phyloP scores from a whole-genome alignment of 2,113 vertebrate species.

The Acrocephalus arundinaceus region DNA sequence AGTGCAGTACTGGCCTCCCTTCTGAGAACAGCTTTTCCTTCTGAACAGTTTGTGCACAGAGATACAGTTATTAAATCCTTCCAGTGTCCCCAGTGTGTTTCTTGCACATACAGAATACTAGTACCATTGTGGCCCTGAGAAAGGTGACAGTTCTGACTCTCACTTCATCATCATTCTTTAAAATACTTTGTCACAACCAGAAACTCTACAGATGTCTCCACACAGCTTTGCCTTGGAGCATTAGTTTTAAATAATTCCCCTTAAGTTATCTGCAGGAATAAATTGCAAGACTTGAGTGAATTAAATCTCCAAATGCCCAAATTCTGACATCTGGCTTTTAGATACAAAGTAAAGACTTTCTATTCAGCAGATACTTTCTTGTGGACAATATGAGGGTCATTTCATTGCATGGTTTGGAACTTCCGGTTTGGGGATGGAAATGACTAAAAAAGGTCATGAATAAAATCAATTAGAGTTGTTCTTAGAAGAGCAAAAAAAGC shows the following conservation, averaged over 20 bases:
- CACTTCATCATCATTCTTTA: slow-evolving; percentile 63
- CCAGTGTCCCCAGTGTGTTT: not conserved
- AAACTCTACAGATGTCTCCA: slow-evolving; percentile 22
- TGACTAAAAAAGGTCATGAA: not conserved
- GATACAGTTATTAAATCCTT: slow-evolving; percentile 32
- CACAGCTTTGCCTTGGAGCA: not conserved
- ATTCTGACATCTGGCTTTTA: not conserved
- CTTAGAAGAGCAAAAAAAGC: not conserved
- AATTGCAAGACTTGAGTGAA: not conserved
- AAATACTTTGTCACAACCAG: slow-evolving; percentile 3
- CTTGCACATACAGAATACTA: slow-evolving; percentile 4
- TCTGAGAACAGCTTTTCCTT: slow-evolving; percentile 12
- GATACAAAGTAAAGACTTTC: not conserved
- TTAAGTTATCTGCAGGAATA: not conserved
- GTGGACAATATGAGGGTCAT: not conserved
- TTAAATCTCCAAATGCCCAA: not conserved
- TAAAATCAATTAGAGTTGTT: not conserved
- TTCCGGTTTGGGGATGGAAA: not conserved
- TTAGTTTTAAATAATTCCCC: not conserved
- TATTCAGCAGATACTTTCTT: not conserved
- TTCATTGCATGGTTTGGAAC: not conserved
- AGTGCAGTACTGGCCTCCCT: not conserved
- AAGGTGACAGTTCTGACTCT: slow-evolving; percentile 55
- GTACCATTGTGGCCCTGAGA: slow-evolving; percentile 26
- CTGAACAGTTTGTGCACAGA: not conserved